phyloP scores from a whole-genome alignment of 2,797 vertebrate genomes.

The Tadarida brasiliensis region DNA sequence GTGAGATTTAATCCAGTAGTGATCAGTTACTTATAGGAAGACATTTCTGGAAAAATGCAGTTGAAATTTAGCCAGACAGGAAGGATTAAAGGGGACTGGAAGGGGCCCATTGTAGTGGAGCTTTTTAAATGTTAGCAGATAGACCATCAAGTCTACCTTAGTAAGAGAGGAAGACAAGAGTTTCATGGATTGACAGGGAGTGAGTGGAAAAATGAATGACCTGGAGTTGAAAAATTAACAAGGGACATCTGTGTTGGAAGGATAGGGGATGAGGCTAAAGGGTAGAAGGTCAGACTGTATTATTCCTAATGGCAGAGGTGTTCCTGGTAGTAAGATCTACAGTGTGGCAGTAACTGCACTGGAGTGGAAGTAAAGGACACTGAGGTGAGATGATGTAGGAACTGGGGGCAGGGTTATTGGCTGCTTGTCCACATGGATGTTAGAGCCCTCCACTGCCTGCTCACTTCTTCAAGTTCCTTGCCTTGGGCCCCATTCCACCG shows the following conservation, averaged over 20 bases:
- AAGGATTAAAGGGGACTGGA: background rate
- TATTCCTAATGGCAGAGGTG: background rate
- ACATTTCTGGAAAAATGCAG: background rate
- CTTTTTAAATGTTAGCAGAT: background rate
- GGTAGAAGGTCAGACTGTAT: background rate
- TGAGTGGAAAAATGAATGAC: background rate
- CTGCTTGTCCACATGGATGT: background rate
- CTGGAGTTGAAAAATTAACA: background rate
- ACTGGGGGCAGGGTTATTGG: background rate
- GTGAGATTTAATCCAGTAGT: background rate
- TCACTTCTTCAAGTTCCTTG: background rate
- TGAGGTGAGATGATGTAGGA: background rate
- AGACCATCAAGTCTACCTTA: background rate
- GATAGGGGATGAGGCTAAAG: background rate
- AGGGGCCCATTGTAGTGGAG: background rate
- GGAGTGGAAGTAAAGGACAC: background rate
- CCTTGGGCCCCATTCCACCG: background rate
- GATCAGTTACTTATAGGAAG: background rate
- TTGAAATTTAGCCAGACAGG: background rate
- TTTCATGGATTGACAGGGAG: background rate
- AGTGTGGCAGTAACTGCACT: background rate
- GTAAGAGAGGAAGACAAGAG: background rate
- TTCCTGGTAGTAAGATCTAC: background rate
- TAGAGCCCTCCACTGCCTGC: background rate
- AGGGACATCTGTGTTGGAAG: background rate